Conservation (phyloP, 2,888 invertebrate genomes). For the Phortica okadai region DNA sequence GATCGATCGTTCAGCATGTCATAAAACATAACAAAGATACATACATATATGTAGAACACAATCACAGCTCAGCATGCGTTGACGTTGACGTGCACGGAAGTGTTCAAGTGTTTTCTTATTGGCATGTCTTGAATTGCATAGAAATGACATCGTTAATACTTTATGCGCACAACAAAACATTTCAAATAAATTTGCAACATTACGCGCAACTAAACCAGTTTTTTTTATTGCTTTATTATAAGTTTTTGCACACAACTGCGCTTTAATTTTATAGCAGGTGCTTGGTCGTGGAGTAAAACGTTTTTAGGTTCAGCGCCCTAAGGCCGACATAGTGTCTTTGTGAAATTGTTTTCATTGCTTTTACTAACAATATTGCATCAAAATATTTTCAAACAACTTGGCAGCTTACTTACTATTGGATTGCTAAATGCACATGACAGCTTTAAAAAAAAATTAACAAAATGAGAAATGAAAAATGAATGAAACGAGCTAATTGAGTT, state of each 20-base stretch:
- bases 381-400: no score
- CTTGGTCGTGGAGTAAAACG: not conserved
- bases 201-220: constrained; percentile 9
- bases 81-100: constrained; percentile 11
- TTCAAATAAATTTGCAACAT: constrained; percentile 4
- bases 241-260: not conserved
- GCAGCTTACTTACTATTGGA: no score
- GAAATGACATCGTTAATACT: not conserved
- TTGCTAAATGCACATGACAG: no score
- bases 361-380: no score
- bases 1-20: not conserved
- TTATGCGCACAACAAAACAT: constrained; percentile 1
- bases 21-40: not conserved
- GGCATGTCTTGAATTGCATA: not conserved
- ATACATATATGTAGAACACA: not conserved
- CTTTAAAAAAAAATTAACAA: no score
- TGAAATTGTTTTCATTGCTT: no score
- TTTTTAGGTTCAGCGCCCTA: constrained; percentile 2
- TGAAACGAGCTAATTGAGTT: no score
- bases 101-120: not conserved
- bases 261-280: not conserved
- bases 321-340: not conserved
- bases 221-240: constrained; percentile 6
- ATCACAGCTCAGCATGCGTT: not conserved
- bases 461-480: no score